Conservation (phyloP, 1,140 invertebrate species). For the Drosophila guanche region DNA sequence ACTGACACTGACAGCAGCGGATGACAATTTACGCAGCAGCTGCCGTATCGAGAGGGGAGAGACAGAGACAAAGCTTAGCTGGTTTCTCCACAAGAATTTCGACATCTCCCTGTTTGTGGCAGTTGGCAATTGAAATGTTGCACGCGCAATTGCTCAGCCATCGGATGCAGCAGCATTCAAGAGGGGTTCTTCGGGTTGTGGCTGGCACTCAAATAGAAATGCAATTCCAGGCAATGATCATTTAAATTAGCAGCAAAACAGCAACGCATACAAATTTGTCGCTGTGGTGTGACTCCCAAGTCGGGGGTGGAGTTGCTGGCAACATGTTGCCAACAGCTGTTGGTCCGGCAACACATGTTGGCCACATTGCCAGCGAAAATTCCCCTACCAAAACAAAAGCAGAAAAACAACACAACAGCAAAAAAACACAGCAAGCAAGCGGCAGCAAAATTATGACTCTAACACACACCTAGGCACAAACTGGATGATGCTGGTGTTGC, state of each 20-base stretch:
- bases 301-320: slow-evolving; percentile 44
- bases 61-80: slow-evolving; percentile 39
- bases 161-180: slow-evolving; percentile 41
- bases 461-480: slow-evolving; percentile 32
- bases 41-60: slow-evolving; percentile 22
- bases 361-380: slow-evolving; percentile 44
- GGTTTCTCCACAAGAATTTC: slow-evolving; percentile 57
- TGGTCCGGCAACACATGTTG: slow-evolving; percentile 53
- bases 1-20: slow-evolving; percentile 70
- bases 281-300: neutral
- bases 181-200: slow-evolving; percentile 28
- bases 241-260: slow-evolving; percentile 65
- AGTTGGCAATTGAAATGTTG: slow-evolving; percentile 75
- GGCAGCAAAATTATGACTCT: slow-evolving; percentile 41
- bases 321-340: slow-evolving; percentile 72
- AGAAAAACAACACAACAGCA: neutral
- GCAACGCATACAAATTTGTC: slow-evolving; percentile 63
- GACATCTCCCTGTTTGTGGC: slow-evolving; percentile 28
- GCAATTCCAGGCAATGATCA: slow-evolving; percentile 60
- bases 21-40: slow-evolving; percentile 75
- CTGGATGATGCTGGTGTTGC: neutral
- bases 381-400: slow-evolving; percentile 3
- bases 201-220: slow-evolving; percentile 51
- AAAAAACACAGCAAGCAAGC: slow-evolving; percentile 9
- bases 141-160: slow-evolving; percentile 72